Percentiles rank a stretch among this genome's conserved stretches.
These are phyloP conservation scores for Periophthalmodon schlosseri DNA, from an alignment of 2,113 vertebrate genomes.

Conservation along the genomic window DNA sequence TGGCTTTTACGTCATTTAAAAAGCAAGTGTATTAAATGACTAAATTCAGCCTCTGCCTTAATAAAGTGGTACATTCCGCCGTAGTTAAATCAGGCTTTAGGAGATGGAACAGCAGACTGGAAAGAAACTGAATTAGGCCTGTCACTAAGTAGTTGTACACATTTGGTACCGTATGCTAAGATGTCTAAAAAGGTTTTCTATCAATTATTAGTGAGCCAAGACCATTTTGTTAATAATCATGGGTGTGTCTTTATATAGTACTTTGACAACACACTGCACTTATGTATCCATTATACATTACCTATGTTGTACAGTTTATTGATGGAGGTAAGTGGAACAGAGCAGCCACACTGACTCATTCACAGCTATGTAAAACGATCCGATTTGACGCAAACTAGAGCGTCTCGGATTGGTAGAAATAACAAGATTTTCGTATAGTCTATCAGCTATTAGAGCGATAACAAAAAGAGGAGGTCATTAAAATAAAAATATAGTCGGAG, in stretches of 20 bases:
- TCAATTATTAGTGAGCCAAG: constrained; percentile 28
- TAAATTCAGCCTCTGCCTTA: background rate
- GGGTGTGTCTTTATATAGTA: constrained; percentile 36
- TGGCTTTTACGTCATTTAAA: too few species aligned
- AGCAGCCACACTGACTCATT: constrained; percentile 1
- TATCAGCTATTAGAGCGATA: background rate
- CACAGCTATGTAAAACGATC: background rate
- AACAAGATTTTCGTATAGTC: background rate
- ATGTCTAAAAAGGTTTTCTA: constrained; percentile 30
- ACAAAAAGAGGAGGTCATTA: background rate
- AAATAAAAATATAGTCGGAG: background rate
- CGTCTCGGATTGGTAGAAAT: background rate
- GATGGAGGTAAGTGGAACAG: constrained; percentile 14
- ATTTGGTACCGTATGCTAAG: constrained; percentile 15
- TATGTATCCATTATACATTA: constrained; percentile 39
- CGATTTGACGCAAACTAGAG: background rate
- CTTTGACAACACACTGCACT: constrained; percentile 27
- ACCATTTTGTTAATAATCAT: constrained; percentile 35
- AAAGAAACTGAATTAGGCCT: constrained; percentile 4
- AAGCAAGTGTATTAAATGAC: too few species aligned
- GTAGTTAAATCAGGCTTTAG: background rate
- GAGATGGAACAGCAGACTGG: constrained; percentile 1
- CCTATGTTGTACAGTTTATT: constrained; percentile 27
- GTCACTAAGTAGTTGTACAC: constrained; percentile 11
- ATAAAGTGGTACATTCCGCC: background rate